These are phyloP conservation scores for Anniella stebbinsi DNA, from an alignment of 2,797 vertebrate genomes.

Conservation along the genomic window DNA sequence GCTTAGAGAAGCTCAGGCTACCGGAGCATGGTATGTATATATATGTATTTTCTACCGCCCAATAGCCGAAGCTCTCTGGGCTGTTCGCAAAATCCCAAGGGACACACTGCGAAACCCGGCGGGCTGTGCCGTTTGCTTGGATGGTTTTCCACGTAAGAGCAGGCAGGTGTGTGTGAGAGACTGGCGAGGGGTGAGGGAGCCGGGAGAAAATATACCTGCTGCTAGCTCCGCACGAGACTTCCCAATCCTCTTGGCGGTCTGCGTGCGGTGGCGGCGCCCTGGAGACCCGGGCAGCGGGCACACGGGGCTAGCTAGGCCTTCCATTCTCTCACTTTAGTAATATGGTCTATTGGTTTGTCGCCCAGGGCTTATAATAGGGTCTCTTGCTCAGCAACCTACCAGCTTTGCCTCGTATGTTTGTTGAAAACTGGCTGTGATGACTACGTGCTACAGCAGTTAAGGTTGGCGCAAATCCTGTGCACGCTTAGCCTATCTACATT, in stretches of 20 bases:
- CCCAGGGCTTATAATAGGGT: too few species aligned
- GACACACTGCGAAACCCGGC: not conserved
- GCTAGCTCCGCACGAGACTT: not conserved
- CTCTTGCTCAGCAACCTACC: not conserved
- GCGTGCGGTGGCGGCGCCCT: too few species aligned
- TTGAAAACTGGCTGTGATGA: not conserved
- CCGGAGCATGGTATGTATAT: not conserved
- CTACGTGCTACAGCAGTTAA: not conserved
- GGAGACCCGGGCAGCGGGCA: too few species aligned
- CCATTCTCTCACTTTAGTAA: not conserved
- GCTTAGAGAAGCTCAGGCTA: not conserved
- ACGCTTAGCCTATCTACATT: too few species aligned
- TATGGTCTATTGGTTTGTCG: too few species aligned
- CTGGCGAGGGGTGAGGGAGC: not conserved
- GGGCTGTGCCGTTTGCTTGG: not conserved
- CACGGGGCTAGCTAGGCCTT: not conserved
- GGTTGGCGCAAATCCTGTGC: not conserved
- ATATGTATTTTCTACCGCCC: too few species aligned
- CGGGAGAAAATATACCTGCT: not conserved
- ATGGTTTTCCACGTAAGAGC: not conserved
- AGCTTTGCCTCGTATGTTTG: not conserved
- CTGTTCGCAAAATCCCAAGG: not conserved
- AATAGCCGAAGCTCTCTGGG: too few species aligned
- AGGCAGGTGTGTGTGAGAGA: too few species aligned
- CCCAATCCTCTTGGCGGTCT: not conserved